Percentiles rank a stretch among this genome's conserved stretches.
Conservation (phyloP, 2,888 invertebrate species). For the Drosophila niveifrons region DNA sequence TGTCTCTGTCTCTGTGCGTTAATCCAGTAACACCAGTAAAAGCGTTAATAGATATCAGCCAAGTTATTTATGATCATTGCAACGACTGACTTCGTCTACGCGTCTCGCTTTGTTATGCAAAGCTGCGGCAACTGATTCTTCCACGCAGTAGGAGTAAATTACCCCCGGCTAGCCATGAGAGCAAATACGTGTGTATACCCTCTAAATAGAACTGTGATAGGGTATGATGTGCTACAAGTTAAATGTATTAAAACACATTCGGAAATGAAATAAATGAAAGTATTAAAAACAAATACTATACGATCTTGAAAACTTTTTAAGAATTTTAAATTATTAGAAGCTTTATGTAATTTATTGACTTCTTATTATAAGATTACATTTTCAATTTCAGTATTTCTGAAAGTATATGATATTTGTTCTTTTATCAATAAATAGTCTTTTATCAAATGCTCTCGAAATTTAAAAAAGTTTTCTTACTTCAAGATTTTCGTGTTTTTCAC, state of each 20-base stretch:
- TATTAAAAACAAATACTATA: too few species aligned
- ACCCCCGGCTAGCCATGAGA: conserved; percentile 73
- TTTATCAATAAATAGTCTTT: too few species aligned
- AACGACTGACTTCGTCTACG: conserved; percentile 46
- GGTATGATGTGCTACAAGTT: not conserved
- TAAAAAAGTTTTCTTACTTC: too few species aligned
- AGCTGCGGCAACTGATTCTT: conserved; percentile 50
- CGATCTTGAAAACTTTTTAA: too few species aligned
- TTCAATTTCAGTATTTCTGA: too few species aligned
- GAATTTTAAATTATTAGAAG: too few species aligned
- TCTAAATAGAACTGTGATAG: not conserved
- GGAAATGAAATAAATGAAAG: too few species aligned
- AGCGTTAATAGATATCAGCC: conserved; percentile 83
- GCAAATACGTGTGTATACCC: conserved; percentile 66
- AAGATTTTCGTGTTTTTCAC: too few species aligned
- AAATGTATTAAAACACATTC: not conserved
- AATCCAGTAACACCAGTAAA: conserved; percentile 76
- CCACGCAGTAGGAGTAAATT: conserved; percentile 81
- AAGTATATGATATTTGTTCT: too few species aligned
- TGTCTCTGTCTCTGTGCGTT: conserved; percentile 39
- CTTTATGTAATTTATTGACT: too few species aligned
- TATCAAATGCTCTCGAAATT: too few species aligned
- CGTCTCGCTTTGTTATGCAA: conserved; percentile 65
- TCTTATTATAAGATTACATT: too few species aligned
- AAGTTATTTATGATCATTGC: conserved; percentile 74